Conservation (phyloP, 92 coral and sea anemone genomes). For the Bergia sp. region DNA sequence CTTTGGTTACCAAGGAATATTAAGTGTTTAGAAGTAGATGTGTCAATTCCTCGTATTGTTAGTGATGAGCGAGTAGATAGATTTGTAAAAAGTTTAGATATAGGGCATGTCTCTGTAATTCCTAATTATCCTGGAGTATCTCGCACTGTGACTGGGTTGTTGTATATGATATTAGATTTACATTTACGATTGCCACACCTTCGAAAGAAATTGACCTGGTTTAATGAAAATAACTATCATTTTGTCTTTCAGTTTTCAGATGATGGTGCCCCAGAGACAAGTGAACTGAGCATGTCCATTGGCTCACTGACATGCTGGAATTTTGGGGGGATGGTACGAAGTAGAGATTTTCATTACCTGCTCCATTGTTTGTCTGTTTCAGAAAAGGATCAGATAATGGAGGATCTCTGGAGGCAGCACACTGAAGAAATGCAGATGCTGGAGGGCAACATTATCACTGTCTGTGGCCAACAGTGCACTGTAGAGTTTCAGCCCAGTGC, state of each 20-base stretch:
- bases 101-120: conserved; percentile 1
- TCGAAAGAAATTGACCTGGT: conserved; percentile 32
- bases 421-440: conserved; percentile 61
- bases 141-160: conserved; percentile 39
- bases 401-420: conserved; percentile 69
- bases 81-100: conserved; percentile 49
- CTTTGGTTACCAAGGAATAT: no score
- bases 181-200: conserved; percentile 8
- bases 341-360: conserved; percentile 64
- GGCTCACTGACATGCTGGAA: conserved; percentile 63
- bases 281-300: conserved; percentile 61
- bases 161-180: conserved; percentile 12
- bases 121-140: conserved; percentile 40
- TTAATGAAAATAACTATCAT: conserved; percentile 38
- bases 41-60: background rate
- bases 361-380: conserved; percentile 59
- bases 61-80: conserved; percentile 40
- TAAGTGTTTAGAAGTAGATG: no score
- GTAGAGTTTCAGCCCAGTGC: conserved; percentile 69
- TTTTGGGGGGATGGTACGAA: conserved; percentile 59
- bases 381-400: conserved; percentile 63
- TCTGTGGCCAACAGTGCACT: conserved; percentile 63
- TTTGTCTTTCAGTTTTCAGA: background rate
- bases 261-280: background rate
- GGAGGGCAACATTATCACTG: conserved; percentile 53